Base-by-base conservation (phyloP, 2,113 vertebrate species). In the Scophthalmus maximus region DNA sequence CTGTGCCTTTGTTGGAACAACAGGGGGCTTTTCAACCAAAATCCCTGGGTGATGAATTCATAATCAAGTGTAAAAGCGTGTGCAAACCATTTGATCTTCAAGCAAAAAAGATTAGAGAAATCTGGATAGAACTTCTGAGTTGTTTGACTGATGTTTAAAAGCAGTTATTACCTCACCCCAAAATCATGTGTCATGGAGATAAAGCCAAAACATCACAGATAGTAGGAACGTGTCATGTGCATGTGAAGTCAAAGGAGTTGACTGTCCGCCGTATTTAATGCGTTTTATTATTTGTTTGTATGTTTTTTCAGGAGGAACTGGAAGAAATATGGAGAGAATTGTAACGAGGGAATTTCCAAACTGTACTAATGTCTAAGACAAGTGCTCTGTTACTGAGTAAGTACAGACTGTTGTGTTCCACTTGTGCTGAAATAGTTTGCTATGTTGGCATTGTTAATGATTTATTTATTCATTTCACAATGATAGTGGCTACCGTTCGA, bases 281-380 rank as follows among this genome's bases (percentile, higher is more conserved):
- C 18, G 0, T 69, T 47, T 70, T 49, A 5, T 67, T 20, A 29
- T 81, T 79, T 73, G 30, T 74, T 78, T 83, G 53, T 87, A 79
- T 73, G 90, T 73, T 89, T 53, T n/a, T 81, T 25, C 82, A 98
- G 97, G 96, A 87, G 92, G 94, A 84, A 94, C 95, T 44, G 95
- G 95, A 80, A 95, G 95, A 76, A 95, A 95, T 76, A 93, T 95
- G 74, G 96, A 97, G 87, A 94, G 89, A 72, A 88, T 92, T 79
- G 89, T 95, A 90, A 98, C 96, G 92, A 96, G 97, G 91, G 96
- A 97, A 90, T 98, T 98, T 81, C 97, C 97, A 82, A 98, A 97
- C 93, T 98, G 97, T 92, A 97, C 97, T 84, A 98, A 97, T 87
- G 97, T 98, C 89, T 98, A 94, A 95, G 63, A 87, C 62, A 79